Conservation (phyloP, 2,888 invertebrate species). For the Mythimna impura region DNA sequence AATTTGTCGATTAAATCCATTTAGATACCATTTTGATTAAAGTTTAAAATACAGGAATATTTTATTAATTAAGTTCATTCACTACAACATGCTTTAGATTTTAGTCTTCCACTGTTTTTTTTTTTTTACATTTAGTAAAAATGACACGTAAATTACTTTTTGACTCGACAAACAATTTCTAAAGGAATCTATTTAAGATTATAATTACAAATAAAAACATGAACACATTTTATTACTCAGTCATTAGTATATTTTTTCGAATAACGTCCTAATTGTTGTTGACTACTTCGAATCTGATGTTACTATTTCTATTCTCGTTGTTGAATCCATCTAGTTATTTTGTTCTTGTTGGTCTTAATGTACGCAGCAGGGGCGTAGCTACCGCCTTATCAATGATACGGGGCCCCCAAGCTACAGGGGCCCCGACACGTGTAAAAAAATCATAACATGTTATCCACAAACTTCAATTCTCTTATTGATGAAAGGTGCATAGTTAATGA, state of each 20-base stretch:
- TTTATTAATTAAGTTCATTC: background rate
- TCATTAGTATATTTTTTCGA: slow-evolving; percentile 9
- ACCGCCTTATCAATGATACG: too few relatives aligned
- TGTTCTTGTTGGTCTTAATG: background rate
- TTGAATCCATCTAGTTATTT: slow-evolving; percentile 10
- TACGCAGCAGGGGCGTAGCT: background rate
- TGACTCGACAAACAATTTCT: slow-evolving; percentile 7
- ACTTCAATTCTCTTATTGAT: too few relatives aligned
- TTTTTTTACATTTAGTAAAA: background rate
- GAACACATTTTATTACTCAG: slow-evolving; percentile 26
- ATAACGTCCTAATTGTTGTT: slow-evolving; percentile 6
- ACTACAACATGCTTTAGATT: background rate
- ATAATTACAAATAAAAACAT: background rate
- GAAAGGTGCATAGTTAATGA: too few relatives aligned
- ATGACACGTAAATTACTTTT: background rate
- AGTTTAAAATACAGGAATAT: background rate
- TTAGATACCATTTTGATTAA: background rate
- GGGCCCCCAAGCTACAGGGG: too few relatives aligned
- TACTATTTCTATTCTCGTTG: slow-evolving; percentile 1
- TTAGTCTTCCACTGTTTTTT: background rate
- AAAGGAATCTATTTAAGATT: too few relatives aligned
- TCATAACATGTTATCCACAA: too few relatives aligned
- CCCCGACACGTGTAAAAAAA: too few relatives aligned
- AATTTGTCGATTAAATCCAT: slow-evolving; percentile 19
- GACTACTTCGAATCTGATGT: background rate